These are phyloP conservation scores for Brachyopa scutellaris DNA, from an alignment of 2,888 invertebrate genomes.

Conservation along the genomic window DNA sequence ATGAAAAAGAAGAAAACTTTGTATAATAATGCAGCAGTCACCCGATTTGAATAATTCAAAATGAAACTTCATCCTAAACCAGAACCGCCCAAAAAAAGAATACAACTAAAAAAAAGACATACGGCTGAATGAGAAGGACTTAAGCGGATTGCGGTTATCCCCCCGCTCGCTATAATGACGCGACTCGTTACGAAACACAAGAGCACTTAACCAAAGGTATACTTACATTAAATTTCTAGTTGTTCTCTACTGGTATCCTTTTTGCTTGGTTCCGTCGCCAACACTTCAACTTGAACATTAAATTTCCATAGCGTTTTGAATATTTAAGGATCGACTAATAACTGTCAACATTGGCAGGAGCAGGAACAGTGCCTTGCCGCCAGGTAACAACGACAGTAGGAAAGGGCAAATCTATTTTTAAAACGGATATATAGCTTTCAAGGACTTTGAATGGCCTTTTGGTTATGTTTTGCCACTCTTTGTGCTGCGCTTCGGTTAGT, in stretches of 20 bases:
- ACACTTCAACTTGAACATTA: constrained; percentile 66
- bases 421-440: constrained; percentile 46
- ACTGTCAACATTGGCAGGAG: constrained; percentile 66
- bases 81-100: constrained; percentile 22
- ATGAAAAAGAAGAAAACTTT: constrained; percentile 47
- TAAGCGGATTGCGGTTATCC: constrained; percentile 54
- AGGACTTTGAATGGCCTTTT: constrained; percentile 62
- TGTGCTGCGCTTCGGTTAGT: constrained; percentile 32
- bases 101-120: constrained; percentile 15
- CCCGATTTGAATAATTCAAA: constrained; percentile 58
- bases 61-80: constrained; percentile 48
- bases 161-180: constrained; percentile 39
- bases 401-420: constrained; percentile 71
- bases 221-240: constrained; percentile 72
- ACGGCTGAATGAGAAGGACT: constrained; percentile 2
- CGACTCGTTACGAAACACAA: constrained; percentile 28
- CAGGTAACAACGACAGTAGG: constrained; percentile 31
- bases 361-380: constrained; percentile 6
- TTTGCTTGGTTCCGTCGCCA: constrained; percentile 54
- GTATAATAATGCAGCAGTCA: constrained; percentile 60
- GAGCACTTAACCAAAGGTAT: constrained; percentile 49
- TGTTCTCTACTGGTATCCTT: constrained; percentile 64
- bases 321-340: constrained; percentile 69
- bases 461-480: constrained; percentile 19
- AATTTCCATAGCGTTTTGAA: constrained; percentile 70